Conservation (phyloP, 2,113 vertebrate genomes). For the Catharus minimus region DNA sequence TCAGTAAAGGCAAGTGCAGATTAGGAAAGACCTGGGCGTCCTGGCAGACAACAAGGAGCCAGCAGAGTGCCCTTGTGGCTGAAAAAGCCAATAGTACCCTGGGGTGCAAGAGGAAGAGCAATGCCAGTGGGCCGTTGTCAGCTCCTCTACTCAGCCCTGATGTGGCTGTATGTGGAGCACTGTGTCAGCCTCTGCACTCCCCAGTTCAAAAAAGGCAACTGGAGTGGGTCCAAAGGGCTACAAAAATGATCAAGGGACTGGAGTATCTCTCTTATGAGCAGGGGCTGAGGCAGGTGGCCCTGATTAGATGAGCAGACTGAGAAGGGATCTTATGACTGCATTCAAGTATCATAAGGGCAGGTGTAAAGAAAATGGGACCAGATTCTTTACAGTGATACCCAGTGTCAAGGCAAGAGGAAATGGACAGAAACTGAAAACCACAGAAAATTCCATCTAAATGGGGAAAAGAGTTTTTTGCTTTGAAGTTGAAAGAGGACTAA, state of each 20-base stretch:
- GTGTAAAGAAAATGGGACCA: neutral
- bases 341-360: neutral
- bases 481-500: neutral
- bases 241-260: no score
- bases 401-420: neutral
- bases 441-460: neutral
- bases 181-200: fast-evolving
- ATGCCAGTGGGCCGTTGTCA: neutral
- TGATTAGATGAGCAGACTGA: neutral
- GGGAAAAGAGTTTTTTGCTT: neutral
- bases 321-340: neutral
- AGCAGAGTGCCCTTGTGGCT: neutral
- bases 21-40: neutral
- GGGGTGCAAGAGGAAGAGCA: neutral
- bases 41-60: neutral
- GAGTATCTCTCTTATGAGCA: neutral
- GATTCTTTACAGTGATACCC: neutral
- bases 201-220: no score
- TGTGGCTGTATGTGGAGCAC: no score
- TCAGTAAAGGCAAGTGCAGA: neutral
- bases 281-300: neutral
- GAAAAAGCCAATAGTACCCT: no score
- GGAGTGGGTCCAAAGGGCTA: neutral
- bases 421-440: neutral
- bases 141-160: neutral